phyloP scores from a whole-genome alignment of 2,797 vertebrate species.

The Danio kyathit region DNA sequence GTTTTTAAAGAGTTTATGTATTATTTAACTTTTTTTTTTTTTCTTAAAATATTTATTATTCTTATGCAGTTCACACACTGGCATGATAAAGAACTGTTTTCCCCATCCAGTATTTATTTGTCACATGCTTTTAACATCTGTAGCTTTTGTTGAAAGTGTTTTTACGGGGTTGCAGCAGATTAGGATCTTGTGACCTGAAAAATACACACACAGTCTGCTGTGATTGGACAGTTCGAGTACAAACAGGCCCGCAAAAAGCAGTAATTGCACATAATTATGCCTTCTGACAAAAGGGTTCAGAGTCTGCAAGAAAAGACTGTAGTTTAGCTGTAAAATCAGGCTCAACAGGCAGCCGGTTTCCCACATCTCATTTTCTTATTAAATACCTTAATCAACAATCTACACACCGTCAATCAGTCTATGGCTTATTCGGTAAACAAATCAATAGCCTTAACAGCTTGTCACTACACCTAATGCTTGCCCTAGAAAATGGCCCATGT shows the following conservation, averaged over 20 bases:
- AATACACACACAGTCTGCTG: neutral
- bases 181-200: slow-evolving; percentile 20
- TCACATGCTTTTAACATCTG: slow-evolving; percentile 4
- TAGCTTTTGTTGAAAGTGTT: slow-evolving; percentile 1
- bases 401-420: neutral
- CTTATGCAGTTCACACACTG: too few relatives aligned
- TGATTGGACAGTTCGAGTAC: slow-evolving; percentile 21
- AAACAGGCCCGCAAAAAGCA: slow-evolving; percentile 12
- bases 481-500: neutral
- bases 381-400: neutral
- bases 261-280: slow-evolving; percentile 34
- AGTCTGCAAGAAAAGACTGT: neutral
- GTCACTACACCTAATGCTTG: neutral
- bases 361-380: neutral
- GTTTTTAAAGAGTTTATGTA: too few relatives aligned
- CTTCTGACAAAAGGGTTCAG: slow-evolving; percentile 14
- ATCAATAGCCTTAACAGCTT: neutral
- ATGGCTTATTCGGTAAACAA: neutral
- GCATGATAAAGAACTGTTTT: too few relatives aligned
- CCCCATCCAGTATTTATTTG: too few relatives aligned
- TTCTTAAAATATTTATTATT: too few relatives aligned
- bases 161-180: neutral
- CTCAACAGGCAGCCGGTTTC: neutral
- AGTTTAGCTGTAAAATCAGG: neutral
- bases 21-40: too few relatives aligned